phyloP scores from a whole-genome alignment of 64 coral and sea anemone genomes.

The Actinia equina region DNA sequence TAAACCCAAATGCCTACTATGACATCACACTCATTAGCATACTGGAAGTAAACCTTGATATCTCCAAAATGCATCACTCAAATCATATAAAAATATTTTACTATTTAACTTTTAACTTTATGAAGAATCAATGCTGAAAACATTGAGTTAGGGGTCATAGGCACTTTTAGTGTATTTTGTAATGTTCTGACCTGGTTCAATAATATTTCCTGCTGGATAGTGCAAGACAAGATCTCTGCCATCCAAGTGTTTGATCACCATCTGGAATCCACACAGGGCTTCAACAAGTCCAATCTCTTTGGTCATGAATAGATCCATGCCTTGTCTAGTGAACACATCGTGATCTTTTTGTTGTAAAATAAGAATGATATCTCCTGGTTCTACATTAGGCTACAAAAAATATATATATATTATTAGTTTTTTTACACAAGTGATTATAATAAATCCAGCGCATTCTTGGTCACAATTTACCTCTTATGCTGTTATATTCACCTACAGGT shows the following conservation, averaged over 20 bases:
- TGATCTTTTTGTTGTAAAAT: conserved; percentile 96
- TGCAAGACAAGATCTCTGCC: conserved; percentile 78
- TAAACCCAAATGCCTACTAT: too few species aligned
- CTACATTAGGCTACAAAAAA: conserved; percentile 69
- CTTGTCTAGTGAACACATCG: conserved; percentile 62
- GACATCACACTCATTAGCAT: too few species aligned
- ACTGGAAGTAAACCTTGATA: too few species aligned
- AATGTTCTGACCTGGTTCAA: conserved; percentile 73
- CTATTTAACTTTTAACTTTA: too few species aligned
- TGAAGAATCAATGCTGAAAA: too few species aligned
- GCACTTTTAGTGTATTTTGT: too few species aligned
- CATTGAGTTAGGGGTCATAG: too few species aligned
- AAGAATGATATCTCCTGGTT: conserved; percentile 95
- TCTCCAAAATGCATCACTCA: too few species aligned
- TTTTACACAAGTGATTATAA: not conserved
- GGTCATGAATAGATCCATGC: conserved; percentile 78
- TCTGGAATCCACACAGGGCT: conserved; percentile 95
- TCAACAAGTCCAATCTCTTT: conserved; percentile 81
- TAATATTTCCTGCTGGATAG: conserved; percentile 81
- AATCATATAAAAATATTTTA: too few species aligned
- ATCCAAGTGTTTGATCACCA: conserved; percentile 96
- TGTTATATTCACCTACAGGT: too few species aligned
- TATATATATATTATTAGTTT: too few species aligned
- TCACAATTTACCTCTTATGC: too few species aligned
- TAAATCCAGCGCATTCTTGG: not conserved